Conservation (phyloP, 2,113 vertebrate species). For the Ameiurus melas region DNA sequence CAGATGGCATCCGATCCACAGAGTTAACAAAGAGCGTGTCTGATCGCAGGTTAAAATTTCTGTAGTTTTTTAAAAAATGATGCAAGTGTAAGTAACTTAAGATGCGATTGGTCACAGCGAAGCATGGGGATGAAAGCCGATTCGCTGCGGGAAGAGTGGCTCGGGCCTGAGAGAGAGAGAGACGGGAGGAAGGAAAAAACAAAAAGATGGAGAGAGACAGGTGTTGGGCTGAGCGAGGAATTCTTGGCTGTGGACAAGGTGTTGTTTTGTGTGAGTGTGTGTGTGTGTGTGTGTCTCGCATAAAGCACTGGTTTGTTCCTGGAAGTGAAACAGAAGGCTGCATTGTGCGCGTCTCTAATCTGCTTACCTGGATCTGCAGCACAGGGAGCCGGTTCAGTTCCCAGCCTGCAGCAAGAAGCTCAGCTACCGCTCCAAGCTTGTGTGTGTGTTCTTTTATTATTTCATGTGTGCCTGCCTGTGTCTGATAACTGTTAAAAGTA, state of each 20-base stretch:
- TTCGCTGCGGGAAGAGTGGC: conserved; percentile 22
- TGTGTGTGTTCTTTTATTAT: conserved; percentile 14
- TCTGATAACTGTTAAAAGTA: conserved; percentile 47
- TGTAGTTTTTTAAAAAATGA: conserved; percentile 64
- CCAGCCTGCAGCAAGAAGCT: conserved; percentile 70
- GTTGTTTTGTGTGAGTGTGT: conserved; percentile 40
- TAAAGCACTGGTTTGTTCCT: conserved; percentile 73
- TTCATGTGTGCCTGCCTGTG: conserved; percentile 50
- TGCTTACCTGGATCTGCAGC: conserved; percentile 79
- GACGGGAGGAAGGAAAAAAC: conserved; percentile 56
- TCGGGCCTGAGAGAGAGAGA: conserved; percentile 37
- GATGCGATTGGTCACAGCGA: conserved; percentile 57
- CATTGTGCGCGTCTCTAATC: conserved; percentile 79
- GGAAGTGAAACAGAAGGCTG: conserved; percentile 76
- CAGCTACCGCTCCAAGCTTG: conserved; percentile 51
- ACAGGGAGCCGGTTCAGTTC: conserved; percentile 68
- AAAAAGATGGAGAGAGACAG: conserved; percentile 39
- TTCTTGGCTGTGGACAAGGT: conserved; percentile 58
- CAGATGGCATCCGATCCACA: conserved; percentile 67
- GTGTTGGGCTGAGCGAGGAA: conserved; percentile 53
- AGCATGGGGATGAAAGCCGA: conserved; percentile 51
- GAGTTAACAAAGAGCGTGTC: conserved; percentile 67
- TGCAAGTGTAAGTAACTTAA: conserved; percentile 75
- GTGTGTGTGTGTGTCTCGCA: conserved; percentile 57
- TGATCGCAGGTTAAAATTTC: conserved; percentile 72